phyloP scores from a whole-genome alignment of 2,888 invertebrate genomes.

The Cepaea hortensis region DNA sequence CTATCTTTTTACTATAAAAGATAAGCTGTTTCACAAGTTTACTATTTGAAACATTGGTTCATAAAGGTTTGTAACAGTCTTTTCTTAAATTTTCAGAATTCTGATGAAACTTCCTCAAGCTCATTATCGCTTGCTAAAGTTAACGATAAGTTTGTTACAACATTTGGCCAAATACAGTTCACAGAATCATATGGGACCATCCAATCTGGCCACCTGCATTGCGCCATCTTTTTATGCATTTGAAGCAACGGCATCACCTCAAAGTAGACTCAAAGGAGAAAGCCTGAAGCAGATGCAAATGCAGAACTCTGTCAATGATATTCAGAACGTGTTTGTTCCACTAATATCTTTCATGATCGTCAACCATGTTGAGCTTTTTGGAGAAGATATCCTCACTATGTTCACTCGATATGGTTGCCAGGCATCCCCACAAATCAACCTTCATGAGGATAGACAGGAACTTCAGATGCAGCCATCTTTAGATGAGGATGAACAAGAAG shows the following conservation, averaged over 20 bases:
- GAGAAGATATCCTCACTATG: constrained; percentile 81
- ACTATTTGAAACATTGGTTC: too few relatives aligned
- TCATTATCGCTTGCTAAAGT: constrained; percentile 86
- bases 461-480: constrained; percentile 10
- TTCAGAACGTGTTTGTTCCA: constrained; percentile 90
- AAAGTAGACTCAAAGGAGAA: background rate
- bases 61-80: too few relatives aligned
- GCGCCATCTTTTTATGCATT: constrained; percentile 84
- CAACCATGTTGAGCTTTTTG: constrained; percentile 86
- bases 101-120: constrained; percentile 83
- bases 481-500: constrained; percentile 46
- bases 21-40: too few relatives aligned
- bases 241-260: too few relatives aligned
- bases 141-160: constrained; percentile 88
- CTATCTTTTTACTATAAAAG: too few relatives aligned
- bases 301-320: constrained; percentile 81
- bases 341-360: constrained; percentile 90
- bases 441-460: constrained; percentile 40
- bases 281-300: constrained; percentile 16
- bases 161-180: constrained; percentile 85
- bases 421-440: constrained; percentile 39
- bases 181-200: constrained; percentile 89
- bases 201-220: constrained; percentile 91
- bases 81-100: constrained; percentile 69
- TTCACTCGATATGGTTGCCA: constrained; percentile 41